Percentiles rank a stretch among this genome's conserved stretches.
Evolutionary conservation across 1,140 invertebrate genomes (phyloP).

Genomic region (Eufriesea mexicana): DNA sequence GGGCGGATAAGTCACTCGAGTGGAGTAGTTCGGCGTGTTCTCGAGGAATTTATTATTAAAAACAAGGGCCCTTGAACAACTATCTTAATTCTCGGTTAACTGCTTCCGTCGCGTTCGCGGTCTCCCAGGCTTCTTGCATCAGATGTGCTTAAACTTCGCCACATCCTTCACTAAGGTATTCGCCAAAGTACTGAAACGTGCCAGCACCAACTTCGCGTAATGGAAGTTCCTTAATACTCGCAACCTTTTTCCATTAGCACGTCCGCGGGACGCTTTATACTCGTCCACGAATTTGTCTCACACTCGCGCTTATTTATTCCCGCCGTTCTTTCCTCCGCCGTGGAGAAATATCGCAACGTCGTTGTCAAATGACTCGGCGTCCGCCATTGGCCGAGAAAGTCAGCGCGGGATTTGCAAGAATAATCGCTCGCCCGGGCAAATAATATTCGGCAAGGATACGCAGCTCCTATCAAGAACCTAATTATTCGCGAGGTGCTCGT

Average conservation of each 20-base stretch:
- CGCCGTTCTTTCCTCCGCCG: not conserved
- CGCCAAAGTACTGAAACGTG: constrained; percentile 46
- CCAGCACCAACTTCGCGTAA: constrained; percentile 26
- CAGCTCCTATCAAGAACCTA: no score
- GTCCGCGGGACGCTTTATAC: constrained; percentile 24
- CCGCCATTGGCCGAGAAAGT: not conserved
- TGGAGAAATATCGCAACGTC: not conserved
- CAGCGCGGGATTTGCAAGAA: no score
- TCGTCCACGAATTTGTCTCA: constrained; percentile 25
- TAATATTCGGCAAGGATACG: no score
- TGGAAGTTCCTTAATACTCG: constrained; percentile 45
- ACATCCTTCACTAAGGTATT: constrained; percentile 51
- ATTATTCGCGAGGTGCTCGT: not conserved
- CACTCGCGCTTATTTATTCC: constrained; percentile 7
- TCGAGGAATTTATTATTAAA: constrained; percentile 69
- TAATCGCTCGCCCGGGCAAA: no score
- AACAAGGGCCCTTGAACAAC: constrained; percentile 58
- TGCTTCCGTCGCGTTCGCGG: constrained; percentile 36
- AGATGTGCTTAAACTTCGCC: constrained; percentile 50
- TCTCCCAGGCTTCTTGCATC: constrained; percentile 32
- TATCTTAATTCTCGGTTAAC: constrained; percentile 69
- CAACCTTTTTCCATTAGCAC: constrained; percentile 56
- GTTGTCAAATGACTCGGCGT: not conserved
- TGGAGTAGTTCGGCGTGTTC: not conserved
- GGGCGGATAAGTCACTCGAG: constrained; percentile 14